These are phyloP conservation scores for Drepana falcataria DNA, from an alignment of 2,888 invertebrate species.

Conservation along the genomic window DNA sequence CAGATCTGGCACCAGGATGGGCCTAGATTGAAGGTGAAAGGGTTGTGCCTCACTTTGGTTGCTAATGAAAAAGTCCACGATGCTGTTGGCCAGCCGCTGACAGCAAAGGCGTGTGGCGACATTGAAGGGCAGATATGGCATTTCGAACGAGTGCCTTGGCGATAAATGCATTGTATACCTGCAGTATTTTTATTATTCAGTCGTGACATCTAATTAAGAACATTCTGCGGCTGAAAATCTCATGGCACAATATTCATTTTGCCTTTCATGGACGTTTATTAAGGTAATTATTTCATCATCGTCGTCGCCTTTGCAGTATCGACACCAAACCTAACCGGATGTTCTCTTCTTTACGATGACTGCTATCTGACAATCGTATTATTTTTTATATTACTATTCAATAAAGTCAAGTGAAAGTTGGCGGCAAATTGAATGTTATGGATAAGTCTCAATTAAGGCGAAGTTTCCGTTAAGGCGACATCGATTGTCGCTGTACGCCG, in stretches of 20 bases:
- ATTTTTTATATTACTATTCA: no score
- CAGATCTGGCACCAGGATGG: slow-evolving; percentile 84
- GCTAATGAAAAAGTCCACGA: slow-evolving; percentile 33
- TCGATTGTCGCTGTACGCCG: no score
- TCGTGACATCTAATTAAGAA: slow-evolving; percentile 2
- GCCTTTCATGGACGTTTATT: no score
- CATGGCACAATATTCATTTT: neutral
- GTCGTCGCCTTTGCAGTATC: no score
- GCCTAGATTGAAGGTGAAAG: slow-evolving; percentile 53
- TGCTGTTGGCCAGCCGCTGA: slow-evolving; percentile 61
- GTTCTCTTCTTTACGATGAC: no score
- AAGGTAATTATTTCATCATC: no score
- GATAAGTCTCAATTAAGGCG: no score
- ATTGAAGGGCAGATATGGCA: slow-evolving; percentile 82
- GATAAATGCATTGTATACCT: slow-evolving; percentile 41
- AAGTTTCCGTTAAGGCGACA: no score
- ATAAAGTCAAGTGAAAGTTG: no score
- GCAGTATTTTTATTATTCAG: slow-evolving; percentile 18
- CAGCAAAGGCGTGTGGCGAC: slow-evolving; percentile 78
- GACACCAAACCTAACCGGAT: no score
- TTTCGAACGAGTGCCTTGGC: slow-evolving; percentile 84
- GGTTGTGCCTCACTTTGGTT: slow-evolving; percentile 52
- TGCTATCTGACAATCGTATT: no score
- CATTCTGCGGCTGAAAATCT: neutral
- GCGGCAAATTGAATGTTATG: no score